phyloP scores from a whole-genome alignment of 2,888 invertebrate genomes.

The Chironomus riparius region DNA sequence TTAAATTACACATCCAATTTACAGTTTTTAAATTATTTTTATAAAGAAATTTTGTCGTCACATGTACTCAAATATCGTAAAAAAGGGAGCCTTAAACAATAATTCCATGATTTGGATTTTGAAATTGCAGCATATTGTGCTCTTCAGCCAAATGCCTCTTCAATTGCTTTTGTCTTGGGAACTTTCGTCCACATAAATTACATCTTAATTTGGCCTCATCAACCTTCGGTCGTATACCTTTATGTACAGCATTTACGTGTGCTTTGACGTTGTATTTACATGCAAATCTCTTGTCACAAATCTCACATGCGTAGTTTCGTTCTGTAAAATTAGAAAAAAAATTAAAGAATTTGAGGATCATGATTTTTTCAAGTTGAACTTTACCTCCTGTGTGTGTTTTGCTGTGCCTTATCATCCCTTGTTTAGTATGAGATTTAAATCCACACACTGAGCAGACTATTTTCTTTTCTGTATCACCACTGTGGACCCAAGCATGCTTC shows the following conservation, averaged over 20 bases:
- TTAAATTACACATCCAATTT: too few species aligned
- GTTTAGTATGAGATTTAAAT: neutral
- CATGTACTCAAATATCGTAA: too few species aligned
- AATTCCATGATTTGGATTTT: neutral
- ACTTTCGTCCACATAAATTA: neutral
- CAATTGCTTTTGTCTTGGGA: neutral
- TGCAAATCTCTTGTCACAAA: neutral
- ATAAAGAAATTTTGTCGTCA: too few species aligned
- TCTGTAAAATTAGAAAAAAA: neutral
- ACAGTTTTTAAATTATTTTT: too few species aligned
- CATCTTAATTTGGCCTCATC: neutral
- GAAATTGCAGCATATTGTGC: neutral
- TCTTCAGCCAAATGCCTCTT: neutral
- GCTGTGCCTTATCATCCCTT: neutral
- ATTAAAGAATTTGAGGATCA: too few species aligned
- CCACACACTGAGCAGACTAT: neutral
- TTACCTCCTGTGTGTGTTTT: neutral
- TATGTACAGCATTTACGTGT: neutral
- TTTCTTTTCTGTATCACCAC: neutral
- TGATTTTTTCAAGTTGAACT: too few species aligned
- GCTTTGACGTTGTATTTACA: neutral
- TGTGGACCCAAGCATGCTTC: neutral
- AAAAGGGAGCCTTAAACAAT: too few species aligned
- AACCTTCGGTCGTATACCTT: neutral
- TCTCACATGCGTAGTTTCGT: neutral